Percentiles rank a stretch among this genome's conserved stretches.
These are phyloP conservation scores for Sthenelais limicola DNA, from an alignment of 2,888 invertebrate genomes.

Conservation along the genomic window DNA sequence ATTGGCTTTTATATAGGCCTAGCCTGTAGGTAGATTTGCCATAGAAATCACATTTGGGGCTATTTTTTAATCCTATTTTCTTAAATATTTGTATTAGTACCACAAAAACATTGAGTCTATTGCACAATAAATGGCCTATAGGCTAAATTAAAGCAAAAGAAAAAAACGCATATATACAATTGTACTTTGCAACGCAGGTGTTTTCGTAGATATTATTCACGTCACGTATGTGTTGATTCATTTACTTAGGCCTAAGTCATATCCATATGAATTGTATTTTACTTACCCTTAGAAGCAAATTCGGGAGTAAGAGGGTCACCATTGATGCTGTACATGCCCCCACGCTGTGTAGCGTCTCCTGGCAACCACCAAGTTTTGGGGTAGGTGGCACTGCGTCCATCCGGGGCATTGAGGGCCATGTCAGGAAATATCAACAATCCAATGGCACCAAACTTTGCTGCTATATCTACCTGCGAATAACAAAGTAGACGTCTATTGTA, in stretches of 20 bases:
- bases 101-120: too few relatives aligned
- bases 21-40: too few relatives aligned
- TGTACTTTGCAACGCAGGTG: not conserved
- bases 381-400: constrained; percentile 19
- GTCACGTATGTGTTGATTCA: not conserved
- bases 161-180: too few relatives aligned
- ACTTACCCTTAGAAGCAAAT: constrained; percentile 31
- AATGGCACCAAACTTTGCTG: constrained; percentile 20
- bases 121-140: too few relatives aligned
- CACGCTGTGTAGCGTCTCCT: constrained; percentile 23
- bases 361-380: constrained; percentile 38
- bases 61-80: too few relatives aligned
- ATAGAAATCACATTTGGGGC: too few relatives aligned
- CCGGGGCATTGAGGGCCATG: constrained; percentile 14
- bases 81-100: too few relatives aligned
- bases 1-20: too few relatives aligned
- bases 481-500: too few relatives aligned
- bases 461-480: constrained; percentile 25
- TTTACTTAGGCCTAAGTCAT: too few relatives aligned
- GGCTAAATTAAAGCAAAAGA: too few relatives aligned
- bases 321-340: constrained; percentile 3
- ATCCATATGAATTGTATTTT: too few relatives aligned
- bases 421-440: constrained; percentile 33
- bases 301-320: constrained; percentile 37
- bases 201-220: not conserved